phyloP scores from a whole-genome alignment of 1,140 invertebrate genomes.

The Metopolophium dirhodum region DNA sequence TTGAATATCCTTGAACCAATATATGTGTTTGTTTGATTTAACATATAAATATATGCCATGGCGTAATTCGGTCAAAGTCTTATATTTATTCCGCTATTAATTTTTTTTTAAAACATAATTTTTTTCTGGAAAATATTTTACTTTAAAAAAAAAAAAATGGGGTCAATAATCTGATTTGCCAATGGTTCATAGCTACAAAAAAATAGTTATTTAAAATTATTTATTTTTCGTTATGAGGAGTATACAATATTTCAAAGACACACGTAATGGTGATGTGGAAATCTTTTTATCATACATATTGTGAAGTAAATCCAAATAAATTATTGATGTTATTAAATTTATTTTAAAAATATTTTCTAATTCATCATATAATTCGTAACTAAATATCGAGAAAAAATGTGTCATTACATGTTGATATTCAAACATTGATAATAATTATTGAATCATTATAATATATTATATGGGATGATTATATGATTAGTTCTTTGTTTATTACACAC shows the following conservation, averaged over 20 bases:
- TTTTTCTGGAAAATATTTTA: no score
- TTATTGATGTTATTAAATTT: no score
- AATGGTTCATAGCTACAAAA: neutral
- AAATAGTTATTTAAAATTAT: neutral
- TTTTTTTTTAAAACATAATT: no score
- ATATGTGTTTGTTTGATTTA: neutral
- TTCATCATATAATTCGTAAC: no score
- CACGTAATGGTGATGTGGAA: no score
- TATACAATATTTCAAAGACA: no score
- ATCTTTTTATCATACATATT: no score
- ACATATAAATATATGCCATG: no score
- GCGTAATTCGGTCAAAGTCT: neutral
- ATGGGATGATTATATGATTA: neutral
- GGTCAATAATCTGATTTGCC: neutral
- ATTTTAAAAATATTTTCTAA: no score
- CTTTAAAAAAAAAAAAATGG: neutral
- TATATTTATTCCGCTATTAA: neutral
- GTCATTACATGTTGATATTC: neutral
- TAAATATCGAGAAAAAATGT: no score
- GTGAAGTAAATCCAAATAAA: no score
- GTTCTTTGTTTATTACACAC: neutral
- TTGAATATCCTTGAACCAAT: neutral
- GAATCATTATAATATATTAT: neutral
- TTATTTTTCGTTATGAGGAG: no score
- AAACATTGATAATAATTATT: neutral